Percentiles rank a stretch among this genome's conserved stretches.
Evolutionary conservation across 2,888 invertebrate species (phyloP).

Genomic region (Choreutis nemorana): DNA sequence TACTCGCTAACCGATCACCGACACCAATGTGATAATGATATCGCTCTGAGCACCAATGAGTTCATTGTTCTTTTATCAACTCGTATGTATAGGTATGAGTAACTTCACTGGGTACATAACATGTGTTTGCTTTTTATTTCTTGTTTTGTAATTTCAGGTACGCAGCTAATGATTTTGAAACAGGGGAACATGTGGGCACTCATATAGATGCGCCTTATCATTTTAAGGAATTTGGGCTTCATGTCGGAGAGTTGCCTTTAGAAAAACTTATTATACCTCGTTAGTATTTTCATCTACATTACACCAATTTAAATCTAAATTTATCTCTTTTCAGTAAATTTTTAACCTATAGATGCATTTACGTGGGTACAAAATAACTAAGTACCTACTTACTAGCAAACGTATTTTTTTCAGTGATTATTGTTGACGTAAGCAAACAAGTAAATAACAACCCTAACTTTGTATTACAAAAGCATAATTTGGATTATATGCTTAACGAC

Average conservation of each 20-base stretch:
- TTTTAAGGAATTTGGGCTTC: slow-evolving; percentile 44
- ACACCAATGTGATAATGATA: background rate
- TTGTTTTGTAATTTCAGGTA: slow-evolving; percentile 47
- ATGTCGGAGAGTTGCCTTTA: slow-evolving; percentile 61
- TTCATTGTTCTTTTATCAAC: background rate
- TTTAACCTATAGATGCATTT: slow-evolving; percentile 12
- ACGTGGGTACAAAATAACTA: too few species aligned
- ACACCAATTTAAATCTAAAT: background rate
- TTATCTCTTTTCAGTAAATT: slow-evolving; percentile 29
- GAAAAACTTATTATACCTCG: slow-evolving; percentile 43
- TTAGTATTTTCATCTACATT: slow-evolving; percentile 20
- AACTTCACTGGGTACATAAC: too few species aligned
- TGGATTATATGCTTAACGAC: slow-evolving; percentile 34
- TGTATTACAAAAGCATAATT: slow-evolving; percentile 37
- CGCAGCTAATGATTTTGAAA: slow-evolving; percentile 55
- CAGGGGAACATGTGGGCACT: slow-evolving; percentile 69
- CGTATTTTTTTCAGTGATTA: slow-evolving; percentile 35
- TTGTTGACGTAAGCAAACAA: slow-evolving; percentile 40
- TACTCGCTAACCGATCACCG: background rate
- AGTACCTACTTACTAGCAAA: background rate
- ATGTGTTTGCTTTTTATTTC: too few species aligned
- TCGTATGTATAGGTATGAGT: too few species aligned
- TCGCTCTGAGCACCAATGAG: background rate
- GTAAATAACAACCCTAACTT: slow-evolving; percentile 42
- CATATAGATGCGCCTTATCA: slow-evolving; percentile 72